phyloP scores from a whole-genome alignment of 2,113 vertebrate species.

The Pedetes capensis region DNA sequence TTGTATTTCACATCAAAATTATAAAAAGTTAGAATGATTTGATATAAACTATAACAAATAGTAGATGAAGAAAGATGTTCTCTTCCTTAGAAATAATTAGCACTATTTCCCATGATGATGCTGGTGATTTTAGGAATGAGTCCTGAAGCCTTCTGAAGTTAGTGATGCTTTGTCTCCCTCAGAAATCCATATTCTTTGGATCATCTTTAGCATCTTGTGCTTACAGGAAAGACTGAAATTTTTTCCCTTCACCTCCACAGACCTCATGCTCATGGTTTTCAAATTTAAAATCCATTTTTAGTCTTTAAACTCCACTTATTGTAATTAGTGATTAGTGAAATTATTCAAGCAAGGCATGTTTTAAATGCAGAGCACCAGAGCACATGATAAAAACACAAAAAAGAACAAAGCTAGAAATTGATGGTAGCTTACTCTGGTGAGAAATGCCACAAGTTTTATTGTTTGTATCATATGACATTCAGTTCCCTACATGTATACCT shows the following conservation, averaged over 20 bases:
- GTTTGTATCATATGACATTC: conserved; percentile 32
- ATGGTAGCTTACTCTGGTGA: not conserved
- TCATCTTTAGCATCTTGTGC: not conserved
- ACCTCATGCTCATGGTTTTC: not conserved
- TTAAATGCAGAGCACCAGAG: not conserved
- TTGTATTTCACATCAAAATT: conserved; percentile 17
- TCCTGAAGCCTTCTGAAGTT: conserved; percentile 11
- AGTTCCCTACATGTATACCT: not conserved
- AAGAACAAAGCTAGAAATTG: not conserved
- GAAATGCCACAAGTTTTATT: not conserved
- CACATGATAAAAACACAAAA: not conserved
- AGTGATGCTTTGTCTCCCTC: conserved; percentile 5
- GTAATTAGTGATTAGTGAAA: not conserved
- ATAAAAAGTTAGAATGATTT: conserved; percentile 4
- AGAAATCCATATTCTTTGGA: not conserved
- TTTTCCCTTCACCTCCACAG: conserved; percentile 15
- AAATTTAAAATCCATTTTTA: not conserved
- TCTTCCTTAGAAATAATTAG: conserved; percentile 22
- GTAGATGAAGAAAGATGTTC: not conserved
- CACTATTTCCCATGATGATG: not conserved
- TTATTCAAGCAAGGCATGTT: not conserved
- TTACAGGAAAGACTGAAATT: conserved; percentile 5
- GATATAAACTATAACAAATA: conserved; percentile 5
- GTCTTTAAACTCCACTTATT: conserved; percentile 10
- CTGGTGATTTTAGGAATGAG: conserved; percentile 14